Percentiles rank a stretch among this genome's conserved stretches.
phyloP scores from a whole-genome alignment of 2,888 invertebrate species.

The Hirtodrosophila confusa region DNA sequence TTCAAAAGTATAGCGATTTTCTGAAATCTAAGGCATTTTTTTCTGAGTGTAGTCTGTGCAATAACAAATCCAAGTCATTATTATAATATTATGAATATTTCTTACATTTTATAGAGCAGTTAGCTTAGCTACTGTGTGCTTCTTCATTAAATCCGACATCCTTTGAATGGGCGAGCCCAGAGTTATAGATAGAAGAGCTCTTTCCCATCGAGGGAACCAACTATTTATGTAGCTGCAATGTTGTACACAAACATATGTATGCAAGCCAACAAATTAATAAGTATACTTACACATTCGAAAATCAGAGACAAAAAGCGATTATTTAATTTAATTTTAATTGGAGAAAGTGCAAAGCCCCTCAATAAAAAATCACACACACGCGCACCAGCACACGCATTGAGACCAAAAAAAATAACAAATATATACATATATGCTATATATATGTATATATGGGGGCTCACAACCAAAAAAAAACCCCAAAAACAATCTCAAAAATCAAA shows the following conservation, averaged over 20 bases:
- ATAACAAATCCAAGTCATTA: no score
- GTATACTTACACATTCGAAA: constrained; percentile 37
- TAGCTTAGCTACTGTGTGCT: no score
- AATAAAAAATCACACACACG: constrained; percentile 28
- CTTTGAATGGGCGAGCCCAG: no score
- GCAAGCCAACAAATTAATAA: constrained; percentile 10
- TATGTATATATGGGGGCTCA: constrained; percentile 28
- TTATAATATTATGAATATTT: no score
- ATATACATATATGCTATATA: background rate
- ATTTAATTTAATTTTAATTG: constrained; percentile 70
- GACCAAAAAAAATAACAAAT: constrained; percentile 13
- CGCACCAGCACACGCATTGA: constrained; percentile 4
- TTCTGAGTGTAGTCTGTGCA: no score
- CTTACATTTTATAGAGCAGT: no score
- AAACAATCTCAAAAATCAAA: constrained; percentile 32
- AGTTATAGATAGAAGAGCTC: no score
- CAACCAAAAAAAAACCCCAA: constrained; percentile 27
- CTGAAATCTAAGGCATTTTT: no score
- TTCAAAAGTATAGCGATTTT: no score
- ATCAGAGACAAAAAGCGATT: constrained; percentile 46
- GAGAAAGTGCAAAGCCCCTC: constrained; percentile 69
- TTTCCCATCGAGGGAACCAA: no score
- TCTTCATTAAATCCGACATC: no score
- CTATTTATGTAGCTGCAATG: no score
- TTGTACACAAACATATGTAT: background rate